Evolutionary conservation across 1,140 invertebrate species (phyloP).

Genomic region (Listronotus oregonensis): DNA sequence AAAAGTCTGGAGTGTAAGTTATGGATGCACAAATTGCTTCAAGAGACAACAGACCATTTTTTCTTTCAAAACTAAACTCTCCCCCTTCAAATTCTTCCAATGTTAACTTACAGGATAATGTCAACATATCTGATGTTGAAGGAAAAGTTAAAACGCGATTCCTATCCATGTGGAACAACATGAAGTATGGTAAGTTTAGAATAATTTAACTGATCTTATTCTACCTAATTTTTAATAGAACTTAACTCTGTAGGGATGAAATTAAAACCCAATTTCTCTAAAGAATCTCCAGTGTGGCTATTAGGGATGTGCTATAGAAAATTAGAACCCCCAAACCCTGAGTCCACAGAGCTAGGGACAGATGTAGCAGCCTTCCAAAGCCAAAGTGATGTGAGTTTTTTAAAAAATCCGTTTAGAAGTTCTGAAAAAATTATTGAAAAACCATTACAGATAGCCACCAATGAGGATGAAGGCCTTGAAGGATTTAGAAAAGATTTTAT

Average conservation of each 20-base stretch:
- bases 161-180: slow-evolving; percentile 87
- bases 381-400: slow-evolving; percentile 47
- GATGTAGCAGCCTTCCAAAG: slow-evolving; percentile 51
- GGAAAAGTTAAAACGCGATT: slow-evolving; percentile 82
- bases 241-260: slow-evolving; percentile 58
- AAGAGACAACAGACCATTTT: slow-evolving; percentile 38
- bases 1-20: not conserved
- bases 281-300: slow-evolving; percentile 85
- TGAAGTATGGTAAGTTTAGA: slow-evolving; percentile 75
- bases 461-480: slow-evolving; percentile 65
- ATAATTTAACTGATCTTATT: not conserved
- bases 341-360: slow-evolving; percentile 65
- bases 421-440: slow-evolving; percentile 1
- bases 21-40: slow-evolving; percentile 46
- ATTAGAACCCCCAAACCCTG: slow-evolving; percentile 65
- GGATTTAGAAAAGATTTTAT: slow-evolving; percentile 79
- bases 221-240: slow-evolving; percentile 12
- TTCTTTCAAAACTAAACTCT: slow-evolving; percentile 38
- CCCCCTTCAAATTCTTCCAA: slow-evolving; percentile 32
- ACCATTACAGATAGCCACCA: slow-evolving; percentile 41
- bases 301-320: slow-evolving; percentile 81
- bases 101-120: slow-evolving; percentile 51
- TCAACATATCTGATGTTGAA: slow-evolving; percentile 53
- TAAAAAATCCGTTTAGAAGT: slow-evolving; percentile 9
- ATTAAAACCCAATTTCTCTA: slow-evolving; percentile 81